phyloP scores from a whole-genome alignment of 2,888 invertebrate species.

The Drosophila helvetica region DNA sequence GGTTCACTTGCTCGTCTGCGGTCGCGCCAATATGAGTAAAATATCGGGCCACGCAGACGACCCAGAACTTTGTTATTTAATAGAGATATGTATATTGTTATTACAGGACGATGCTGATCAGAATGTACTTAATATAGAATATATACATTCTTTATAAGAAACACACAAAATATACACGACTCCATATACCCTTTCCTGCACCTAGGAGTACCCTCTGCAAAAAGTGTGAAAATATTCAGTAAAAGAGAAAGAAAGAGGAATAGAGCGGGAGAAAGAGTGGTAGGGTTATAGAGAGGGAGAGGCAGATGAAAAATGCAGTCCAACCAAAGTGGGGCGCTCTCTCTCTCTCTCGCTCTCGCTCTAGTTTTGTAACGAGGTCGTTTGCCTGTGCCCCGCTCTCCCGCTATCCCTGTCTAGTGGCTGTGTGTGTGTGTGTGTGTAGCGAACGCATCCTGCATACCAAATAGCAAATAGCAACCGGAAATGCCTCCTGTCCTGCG shows the following conservation, averaged over 20 bases:
- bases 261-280: neutral
- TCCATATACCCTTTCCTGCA: neutral
- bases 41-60: too few species aligned
- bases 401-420: slow-evolving; percentile 14
- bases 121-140: too few species aligned
- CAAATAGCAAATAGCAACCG: slow-evolving; percentile 57
- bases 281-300: neutral
- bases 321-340: slow-evolving; percentile 5
- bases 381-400: slow-evolving; percentile 53
- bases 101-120: too few species aligned
- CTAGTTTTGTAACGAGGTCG: slow-evolving; percentile 77
- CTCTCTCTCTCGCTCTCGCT: slow-evolving; percentile 37
- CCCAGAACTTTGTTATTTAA: too few species aligned
- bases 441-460: slow-evolving; percentile 70
- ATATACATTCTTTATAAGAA: too few species aligned
- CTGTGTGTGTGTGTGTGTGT: slow-evolving; percentile 51
- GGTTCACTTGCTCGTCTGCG: too few species aligned
- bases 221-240: slow-evolving; percentile 1
- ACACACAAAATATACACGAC: too few species aligned
- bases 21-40: too few species aligned
- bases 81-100: too few species aligned
- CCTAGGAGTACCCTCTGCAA: neutral
- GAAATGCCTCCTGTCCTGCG: slow-evolving; percentile 25
- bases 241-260: neutral
- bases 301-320: slow-evolving; percentile 22